Evolutionary conservation across 1,140 invertebrate species (phyloP).

Genomic region (Cherax destructor): DNA sequence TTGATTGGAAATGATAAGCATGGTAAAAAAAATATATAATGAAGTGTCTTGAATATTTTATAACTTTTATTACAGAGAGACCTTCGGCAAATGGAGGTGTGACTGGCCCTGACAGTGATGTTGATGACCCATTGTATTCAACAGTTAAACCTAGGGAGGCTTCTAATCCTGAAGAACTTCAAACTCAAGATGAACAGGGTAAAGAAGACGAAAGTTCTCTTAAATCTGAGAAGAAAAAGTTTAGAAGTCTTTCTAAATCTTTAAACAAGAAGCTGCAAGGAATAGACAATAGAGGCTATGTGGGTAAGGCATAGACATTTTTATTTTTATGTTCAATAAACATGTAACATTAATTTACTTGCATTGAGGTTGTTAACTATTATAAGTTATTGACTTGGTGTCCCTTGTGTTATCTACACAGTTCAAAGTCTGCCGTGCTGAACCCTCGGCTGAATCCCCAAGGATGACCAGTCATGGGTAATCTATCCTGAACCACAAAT

Average conservation of each 20-base stretch:
- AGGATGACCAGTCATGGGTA: background rate
- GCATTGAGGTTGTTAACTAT: background rate
- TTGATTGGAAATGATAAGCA: no score
- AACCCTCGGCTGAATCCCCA: background rate
- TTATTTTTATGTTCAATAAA: background rate
- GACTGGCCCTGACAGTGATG: constrained; percentile 18
- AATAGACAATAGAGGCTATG: constrained; percentile 42
- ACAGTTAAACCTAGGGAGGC: constrained; percentile 35
- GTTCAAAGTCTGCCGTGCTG: background rate
- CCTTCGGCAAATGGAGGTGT: background rate
- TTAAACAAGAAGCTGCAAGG: constrained; percentile 24
- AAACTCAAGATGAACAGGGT: background rate
- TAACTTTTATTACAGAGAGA: background rate
- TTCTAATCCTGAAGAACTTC: background rate
- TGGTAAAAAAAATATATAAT: no score
- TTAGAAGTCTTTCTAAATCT: no score
- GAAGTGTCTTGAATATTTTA: background rate
- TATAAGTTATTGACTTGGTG: constrained; percentile 3
- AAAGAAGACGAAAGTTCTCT: background rate
- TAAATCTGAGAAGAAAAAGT: background rate
- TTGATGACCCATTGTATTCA: constrained; percentile 47
- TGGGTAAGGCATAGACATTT: constrained; percentile 6
- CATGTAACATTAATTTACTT: background rate
- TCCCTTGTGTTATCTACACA: background rate
- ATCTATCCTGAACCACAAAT: constrained; percentile 2